phyloP scores from a whole-genome alignment of 1,140 invertebrate species.

The Drosophila parabipectinata region DNA sequence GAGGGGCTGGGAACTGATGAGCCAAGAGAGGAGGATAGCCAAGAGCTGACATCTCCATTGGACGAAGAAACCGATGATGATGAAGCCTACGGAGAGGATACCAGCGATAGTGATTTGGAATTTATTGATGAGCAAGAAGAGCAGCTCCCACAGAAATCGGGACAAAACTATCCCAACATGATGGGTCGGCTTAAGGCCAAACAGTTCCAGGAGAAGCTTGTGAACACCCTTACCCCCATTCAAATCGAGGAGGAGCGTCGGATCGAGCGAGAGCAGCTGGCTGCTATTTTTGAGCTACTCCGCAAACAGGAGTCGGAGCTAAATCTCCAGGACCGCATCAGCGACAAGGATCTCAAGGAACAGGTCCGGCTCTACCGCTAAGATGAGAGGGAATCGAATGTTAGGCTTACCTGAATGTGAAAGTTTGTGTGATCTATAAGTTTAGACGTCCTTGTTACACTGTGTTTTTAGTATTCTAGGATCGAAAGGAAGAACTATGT shows the following conservation, averaged over 20 bases:
- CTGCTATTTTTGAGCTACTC: conserved; percentile 74
- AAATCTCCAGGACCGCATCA: conserved; percentile 76
- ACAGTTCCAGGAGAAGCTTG: conserved; percentile 65
- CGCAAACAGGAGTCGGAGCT: conserved; percentile 76
- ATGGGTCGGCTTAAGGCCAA: conserved; percentile 74
- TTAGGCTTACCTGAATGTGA: conserved; percentile 32
- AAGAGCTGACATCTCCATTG: conserved; percentile 20
- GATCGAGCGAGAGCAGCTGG: conserved; percentile 76
- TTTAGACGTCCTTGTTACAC: conserved; percentile 13
- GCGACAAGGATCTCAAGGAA: conserved; percentile 71
- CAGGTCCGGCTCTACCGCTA: conserved; percentile 75
- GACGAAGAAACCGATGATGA: conserved; percentile 52
- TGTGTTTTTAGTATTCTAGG: not conserved
- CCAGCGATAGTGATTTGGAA: conserved; percentile 57
- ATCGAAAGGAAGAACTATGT: not conserved
- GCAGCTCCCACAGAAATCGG: conserved; percentile 1
- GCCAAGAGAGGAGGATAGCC: conserved; percentile 41
- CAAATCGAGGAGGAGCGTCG: conserved; percentile 74
- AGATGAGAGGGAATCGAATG: not conserved
- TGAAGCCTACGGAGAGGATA: conserved; percentile 56
- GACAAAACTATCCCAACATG: conserved; percentile 49
- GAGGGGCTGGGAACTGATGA: conserved; percentile 68
- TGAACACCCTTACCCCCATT: conserved; percentile 59
- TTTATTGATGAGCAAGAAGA: conserved; percentile 12
- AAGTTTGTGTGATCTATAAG: conserved; percentile 46